phyloP scores from a whole-genome alignment of 2,797 vertebrate species.

The Pterois miles region DNA sequence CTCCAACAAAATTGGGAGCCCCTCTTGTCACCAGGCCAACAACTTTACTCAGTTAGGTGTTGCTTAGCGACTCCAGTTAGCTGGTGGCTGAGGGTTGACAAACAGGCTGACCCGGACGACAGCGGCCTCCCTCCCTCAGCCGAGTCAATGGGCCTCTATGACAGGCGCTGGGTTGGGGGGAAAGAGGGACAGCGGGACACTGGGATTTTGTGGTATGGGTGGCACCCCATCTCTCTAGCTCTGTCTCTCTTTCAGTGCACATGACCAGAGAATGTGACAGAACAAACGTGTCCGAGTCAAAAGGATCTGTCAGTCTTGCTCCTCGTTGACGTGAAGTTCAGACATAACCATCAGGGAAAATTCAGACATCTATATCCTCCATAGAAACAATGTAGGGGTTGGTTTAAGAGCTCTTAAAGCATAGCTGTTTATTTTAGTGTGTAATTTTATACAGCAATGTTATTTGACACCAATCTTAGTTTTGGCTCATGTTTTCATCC shows the following conservation, averaged over 20 bases:
- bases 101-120: constrained; percentile 69
- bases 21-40: constrained; percentile 73
- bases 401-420: background rate
- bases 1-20: constrained; percentile 67
- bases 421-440: background rate
- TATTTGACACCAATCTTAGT: background rate
- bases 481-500: constrained; percentile 2
- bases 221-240: constrained; percentile 51
- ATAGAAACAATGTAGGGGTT: background rate
- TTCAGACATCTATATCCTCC: constrained; percentile 19
- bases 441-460: constrained; percentile 4
- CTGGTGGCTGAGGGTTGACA: constrained; percentile 59
- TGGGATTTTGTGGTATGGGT: constrained; percentile 66
- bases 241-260: constrained; percentile 54
- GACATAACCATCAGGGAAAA: constrained; percentile 7
- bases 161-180: constrained; percentile 45
- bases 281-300: constrained; percentile 54
- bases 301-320: constrained; percentile 45
- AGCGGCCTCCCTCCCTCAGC: constrained; percentile 56
- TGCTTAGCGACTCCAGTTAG: constrained; percentile 80
- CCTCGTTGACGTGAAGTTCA: constrained; percentile 18
- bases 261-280: constrained; percentile 67
- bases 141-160: constrained; percentile 75
- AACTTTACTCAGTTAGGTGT: constrained; percentile 75
- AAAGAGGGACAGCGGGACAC: constrained; percentile 60